Conservation (phyloP, 64 coral and sea anemone genomes). For the Dendrophyllia cribrosa region DNA sequence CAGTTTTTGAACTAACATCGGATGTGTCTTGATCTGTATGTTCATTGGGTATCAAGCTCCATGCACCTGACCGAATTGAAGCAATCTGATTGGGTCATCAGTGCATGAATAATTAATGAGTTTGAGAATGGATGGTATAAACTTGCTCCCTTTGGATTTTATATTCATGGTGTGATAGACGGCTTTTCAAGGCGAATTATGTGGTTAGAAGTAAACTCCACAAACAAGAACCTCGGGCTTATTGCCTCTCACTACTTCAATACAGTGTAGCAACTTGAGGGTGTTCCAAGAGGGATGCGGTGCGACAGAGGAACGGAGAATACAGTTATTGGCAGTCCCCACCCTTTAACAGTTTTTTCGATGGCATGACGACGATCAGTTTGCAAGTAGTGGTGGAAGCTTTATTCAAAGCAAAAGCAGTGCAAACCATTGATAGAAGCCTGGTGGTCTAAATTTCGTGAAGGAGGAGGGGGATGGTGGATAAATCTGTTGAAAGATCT, state of each 20-base stretch:
- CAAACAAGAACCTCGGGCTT: neutral
- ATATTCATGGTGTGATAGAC: conserved; percentile 38
- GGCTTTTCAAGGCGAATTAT: conserved; percentile 57
- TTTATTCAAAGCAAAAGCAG: conserved; percentile 44
- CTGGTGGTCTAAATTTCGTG: conserved; percentile 27
- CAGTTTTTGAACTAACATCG: too few species aligned
- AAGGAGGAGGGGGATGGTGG: conserved; percentile 59
- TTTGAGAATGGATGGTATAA: conserved; percentile 70
- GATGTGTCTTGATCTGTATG: too few species aligned
- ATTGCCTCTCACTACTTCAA: neutral
- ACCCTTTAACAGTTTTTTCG: conserved; percentile 30
- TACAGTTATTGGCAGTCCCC: conserved; percentile 2
- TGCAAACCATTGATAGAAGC: conserved; percentile 55
- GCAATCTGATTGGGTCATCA: too few species aligned
- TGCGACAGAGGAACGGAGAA: conserved; percentile 40
- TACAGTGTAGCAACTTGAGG: neutral
- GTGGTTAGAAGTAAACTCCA: conserved; percentile 34
- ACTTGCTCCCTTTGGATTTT: conserved; percentile 51
- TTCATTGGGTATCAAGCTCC: too few species aligned
- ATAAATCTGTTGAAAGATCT: conserved; percentile 62
- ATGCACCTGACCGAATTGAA: too few species aligned
- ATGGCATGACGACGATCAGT: neutral
- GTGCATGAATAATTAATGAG: too few species aligned
- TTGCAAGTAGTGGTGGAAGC: conserved; percentile 18
- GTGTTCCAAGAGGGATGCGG: conserved; percentile 19